Conservation (phyloP, 1,140 invertebrate species). For the Drosophila repleta region DNA sequence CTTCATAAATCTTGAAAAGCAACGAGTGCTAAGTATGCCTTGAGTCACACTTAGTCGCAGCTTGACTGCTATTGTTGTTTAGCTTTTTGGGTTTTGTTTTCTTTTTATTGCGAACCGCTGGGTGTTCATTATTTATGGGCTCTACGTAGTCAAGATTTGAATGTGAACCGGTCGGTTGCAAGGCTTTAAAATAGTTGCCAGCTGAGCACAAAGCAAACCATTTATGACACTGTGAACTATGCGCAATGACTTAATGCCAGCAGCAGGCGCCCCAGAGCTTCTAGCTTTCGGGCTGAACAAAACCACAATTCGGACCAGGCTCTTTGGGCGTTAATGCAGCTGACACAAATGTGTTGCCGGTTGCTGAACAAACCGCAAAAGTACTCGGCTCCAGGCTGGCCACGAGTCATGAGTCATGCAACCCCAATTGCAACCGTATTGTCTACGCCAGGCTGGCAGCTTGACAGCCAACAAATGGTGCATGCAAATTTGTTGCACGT, state of each 20-base stretch:
- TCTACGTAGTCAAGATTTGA: slow-evolving; percentile 23
- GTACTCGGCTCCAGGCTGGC: background rate
- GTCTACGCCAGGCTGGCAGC: slow-evolving; percentile 25
- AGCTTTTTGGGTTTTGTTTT: background rate
- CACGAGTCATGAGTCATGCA: slow-evolving; percentile 48
- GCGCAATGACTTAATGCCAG: slow-evolving; percentile 42
- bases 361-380: slow-evolving; percentile 33
- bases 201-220: slow-evolving; percentile 32
- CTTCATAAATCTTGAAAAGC: slow-evolving; percentile 25
- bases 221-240: slow-evolving; percentile 24
- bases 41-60: background rate
- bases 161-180: slow-evolving; percentile 45
- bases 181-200: slow-evolving; percentile 3
- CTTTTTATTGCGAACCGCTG: background rate
- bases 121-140: slow-evolving; percentile 32
- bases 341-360: slow-evolving; percentile 16
- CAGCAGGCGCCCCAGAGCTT: slow-evolving; percentile 8
- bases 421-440: slow-evolving; percentile 30
- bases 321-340: slow-evolving; percentile 21
- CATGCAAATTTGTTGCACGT: slow-evolving; percentile 45
- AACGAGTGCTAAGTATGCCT: slow-evolving; percentile 2
- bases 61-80: slow-evolving; percentile 14
- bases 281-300: slow-evolving; percentile 1
- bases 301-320: slow-evolving; percentile 27
- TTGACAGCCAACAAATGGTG: slow-evolving; percentile 53